Conservation (phyloP, 2,113 vertebrate genomes). For the Labeo rohita region DNA sequence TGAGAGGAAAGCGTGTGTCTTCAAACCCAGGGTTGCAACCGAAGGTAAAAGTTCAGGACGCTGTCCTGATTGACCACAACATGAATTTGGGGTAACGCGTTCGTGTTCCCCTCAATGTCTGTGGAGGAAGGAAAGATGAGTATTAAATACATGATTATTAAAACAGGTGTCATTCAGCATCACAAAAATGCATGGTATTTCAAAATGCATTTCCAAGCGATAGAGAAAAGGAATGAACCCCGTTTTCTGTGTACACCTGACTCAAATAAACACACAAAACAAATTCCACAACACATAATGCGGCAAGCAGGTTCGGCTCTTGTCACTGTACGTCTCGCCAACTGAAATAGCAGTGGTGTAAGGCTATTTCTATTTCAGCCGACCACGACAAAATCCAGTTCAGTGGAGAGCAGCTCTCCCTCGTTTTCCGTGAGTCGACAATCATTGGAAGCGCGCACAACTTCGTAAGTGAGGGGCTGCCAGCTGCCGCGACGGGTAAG, state of each 20-base stretch:
- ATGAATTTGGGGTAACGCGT: background rate
- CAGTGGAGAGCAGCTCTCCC: conserved; percentile 83
- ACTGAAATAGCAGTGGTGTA: conserved; percentile 67
- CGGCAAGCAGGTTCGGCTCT: background rate
- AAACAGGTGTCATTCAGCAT: background rate
- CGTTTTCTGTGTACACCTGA: background rate
- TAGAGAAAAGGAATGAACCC: background rate
- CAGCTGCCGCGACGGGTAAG: conserved; percentile 91
- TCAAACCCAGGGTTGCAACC: background rate
- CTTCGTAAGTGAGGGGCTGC: conserved; percentile 91
- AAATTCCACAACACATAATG: background rate
- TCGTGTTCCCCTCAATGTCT: background rate
- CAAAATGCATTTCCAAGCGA: background rate
- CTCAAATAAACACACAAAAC: background rate
- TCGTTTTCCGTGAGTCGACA: conserved; percentile 87
- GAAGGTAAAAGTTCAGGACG: background rate
- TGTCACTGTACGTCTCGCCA: conserved; percentile 11
- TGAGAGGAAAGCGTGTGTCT: background rate
- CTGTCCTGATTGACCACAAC: background rate
- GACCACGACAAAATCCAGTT: conserved; percentile 83
- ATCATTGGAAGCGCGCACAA: conserved; percentile 86
- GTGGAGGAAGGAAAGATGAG: background rate
- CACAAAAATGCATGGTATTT: background rate
- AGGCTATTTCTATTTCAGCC: conserved; percentile 84
- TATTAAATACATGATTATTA: background rate